Base-by-base conservation (phyloP, 2,797 vertebrate species). In the Coregonus sp. region DNA sequence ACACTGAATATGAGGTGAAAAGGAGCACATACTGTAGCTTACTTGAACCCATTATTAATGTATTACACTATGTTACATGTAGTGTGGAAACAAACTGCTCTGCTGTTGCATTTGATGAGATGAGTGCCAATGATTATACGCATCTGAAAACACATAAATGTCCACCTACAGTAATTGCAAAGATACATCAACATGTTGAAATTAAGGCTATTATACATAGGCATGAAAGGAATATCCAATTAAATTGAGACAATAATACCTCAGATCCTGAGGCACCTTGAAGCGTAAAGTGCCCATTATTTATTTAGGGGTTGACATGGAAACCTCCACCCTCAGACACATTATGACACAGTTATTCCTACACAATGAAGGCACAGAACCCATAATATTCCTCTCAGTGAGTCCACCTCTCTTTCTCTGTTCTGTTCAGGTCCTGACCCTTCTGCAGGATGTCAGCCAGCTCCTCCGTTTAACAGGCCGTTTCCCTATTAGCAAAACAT, bases 1-100 rank as follows among this genome's bases (percentile, higher is more conserved):
- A 85, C 35, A 84, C 86, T 80, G 88, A 84, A 78, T 75, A 80
- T 84, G 76, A 86, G 81, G 40, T 80, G 82, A 31, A 40, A 86
- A 81, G 76, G 82, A 77, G 72, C 52, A 37, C 31, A 35, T 2
- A 47, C 40, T 47, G 40, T 47, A 61, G 72, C 18, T 20, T 37
- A 47, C 72, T 11, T 2, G 9, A 11, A 9, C 59, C 16, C 31
- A 18, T 47, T 47, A 47, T 47, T 11, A 12, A 47, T 47, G 40
- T 47, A 2, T 47, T 47, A 47, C 40, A 11, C 40, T 47, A 40
- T 40, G 40, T 47, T 47, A 47, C 40, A 47, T 11, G 40, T 47
- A 12, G 40, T 47, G 40, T 12, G 40, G 40, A 47, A 47, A 47
- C 40, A 47, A 47, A 47, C 2, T 47, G 40, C 40, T 47, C 29